phyloP scores from a whole-genome alignment of 2,888 invertebrate genomes.

The Gibbula magus region DNA sequence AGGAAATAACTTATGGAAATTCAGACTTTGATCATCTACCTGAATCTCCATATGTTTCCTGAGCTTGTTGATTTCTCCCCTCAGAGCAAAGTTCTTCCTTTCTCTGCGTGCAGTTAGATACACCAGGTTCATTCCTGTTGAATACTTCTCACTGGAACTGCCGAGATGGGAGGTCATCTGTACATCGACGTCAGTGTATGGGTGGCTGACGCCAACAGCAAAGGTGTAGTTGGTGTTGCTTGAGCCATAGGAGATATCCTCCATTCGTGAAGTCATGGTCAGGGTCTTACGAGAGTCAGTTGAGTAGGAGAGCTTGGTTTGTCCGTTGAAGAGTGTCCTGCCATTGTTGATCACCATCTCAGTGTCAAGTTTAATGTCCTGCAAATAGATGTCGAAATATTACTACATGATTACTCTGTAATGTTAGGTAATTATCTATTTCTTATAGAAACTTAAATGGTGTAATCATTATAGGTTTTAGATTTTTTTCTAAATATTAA shows the following conservation, averaged over 20 bases:
- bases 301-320: conserved; percentile 54
- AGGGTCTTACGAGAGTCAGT: conserved; percentile 54
- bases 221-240: conserved; percentile 55
- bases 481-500: no score
- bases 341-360: conserved; percentile 51
- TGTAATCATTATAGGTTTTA: no score
- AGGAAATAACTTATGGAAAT: no score
- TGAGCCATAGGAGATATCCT: conserved; percentile 47
- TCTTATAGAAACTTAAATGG: no score
- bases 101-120: conserved; percentile 55
- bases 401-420: no score
- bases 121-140: conserved; percentile 50
- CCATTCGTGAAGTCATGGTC: conserved; percentile 47
- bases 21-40: conserved; percentile 43
- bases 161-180: conserved; percentile 50
- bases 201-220: conserved; percentile 55
- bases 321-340: conserved; percentile 53
- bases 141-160: conserved; percentile 40
- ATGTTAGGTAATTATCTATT: no score
- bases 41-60: conserved; percentile 48
- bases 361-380: conserved; percentile 53
- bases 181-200: conserved; percentile 58
- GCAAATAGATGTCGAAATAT: conserved; percentile 17
- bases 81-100: conserved; percentile 51
- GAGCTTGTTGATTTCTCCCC: conserved; percentile 59